These are phyloP conservation scores for Acleris literana DNA, from an alignment of 2,888 invertebrate species.

Conservation along the genomic window DNA sequence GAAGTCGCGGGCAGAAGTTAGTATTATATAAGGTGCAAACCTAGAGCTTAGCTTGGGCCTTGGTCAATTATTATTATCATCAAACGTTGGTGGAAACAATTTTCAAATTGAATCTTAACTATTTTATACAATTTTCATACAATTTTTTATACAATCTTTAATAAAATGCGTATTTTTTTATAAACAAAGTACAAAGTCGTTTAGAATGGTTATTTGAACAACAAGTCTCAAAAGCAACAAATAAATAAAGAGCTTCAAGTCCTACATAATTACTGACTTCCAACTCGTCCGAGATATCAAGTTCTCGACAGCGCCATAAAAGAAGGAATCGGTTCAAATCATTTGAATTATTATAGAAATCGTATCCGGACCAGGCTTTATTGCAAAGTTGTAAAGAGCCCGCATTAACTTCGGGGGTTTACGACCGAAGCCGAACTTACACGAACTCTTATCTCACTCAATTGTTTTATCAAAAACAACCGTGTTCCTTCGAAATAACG, in stretches of 20 bases:
- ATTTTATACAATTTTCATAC: no score
- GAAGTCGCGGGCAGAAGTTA: no score
- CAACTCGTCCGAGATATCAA: conserved; percentile 15
- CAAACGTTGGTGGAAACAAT: no score
- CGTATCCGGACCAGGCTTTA: conserved; percentile 48
- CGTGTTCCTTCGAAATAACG: conserved; percentile 7
- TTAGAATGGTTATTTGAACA: no score
- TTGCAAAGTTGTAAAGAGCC: conserved; percentile 46
- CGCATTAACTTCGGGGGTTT: conserved; percentile 39
- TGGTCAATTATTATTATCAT: no score
- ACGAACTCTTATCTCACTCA: conserved; percentile 15
- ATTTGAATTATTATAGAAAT: conserved; percentile 53
- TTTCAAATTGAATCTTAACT: no score
- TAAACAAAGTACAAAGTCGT: no score
- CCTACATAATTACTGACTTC: conserved; percentile 7
- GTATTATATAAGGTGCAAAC: no score
- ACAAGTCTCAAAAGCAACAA: no score
- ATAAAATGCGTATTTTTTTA: no score
- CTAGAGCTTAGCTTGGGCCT: no score
- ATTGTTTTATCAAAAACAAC: conserved; percentile 10
- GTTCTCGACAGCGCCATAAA: conserved; percentile 37
- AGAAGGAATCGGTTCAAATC: conserved; percentile 38
- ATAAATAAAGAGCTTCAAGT: background rate
- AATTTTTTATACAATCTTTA: no score
- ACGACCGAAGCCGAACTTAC: conserved; percentile 41